A percentile compares a stretch with the other conserved stretches of the same genome.
These are phyloP conservation scores for Oreochromis tanganicae DNA, from an alignment of 2,113 vertebrate species.

Conservation along the genomic window DNA sequence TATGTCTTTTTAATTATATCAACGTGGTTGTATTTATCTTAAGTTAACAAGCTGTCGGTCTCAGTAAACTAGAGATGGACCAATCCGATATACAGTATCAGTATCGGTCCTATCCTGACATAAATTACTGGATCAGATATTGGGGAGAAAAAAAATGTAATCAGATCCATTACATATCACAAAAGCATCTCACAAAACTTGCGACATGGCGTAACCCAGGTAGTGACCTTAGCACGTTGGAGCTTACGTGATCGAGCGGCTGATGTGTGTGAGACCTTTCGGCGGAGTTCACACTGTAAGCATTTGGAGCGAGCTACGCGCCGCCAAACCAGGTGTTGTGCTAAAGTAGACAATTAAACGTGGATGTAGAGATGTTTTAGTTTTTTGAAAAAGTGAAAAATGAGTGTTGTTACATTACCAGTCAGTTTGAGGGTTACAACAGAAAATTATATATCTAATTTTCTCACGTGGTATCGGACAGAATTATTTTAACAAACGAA, in stretches of 20 bases:
- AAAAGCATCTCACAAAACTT: not conserved
- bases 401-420: not conserved
- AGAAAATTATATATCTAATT: not conserved
- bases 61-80: not conserved
- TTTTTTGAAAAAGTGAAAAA: not conserved
- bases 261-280: not conserved
- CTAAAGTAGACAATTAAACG: not conserved
- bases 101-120: not conserved
- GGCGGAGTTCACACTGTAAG: not conserved
- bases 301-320: not conserved
- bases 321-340: not conserved
- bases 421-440: not conserved
- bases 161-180: not conserved
- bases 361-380: not conserved
- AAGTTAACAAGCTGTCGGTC: not conserved
- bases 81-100: not conserved
- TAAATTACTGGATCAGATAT: not conserved
- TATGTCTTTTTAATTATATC: not conserved
- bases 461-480: not conserved
- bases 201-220: not conserved
- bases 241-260: not conserved
- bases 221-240: not conserved
- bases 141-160: not conserved
- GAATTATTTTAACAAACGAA: not conserved
- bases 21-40: not conserved